Evolutionary conservation across 2,888 invertebrate species (phyloP).

Genomic region (Lycia hirtaria): DNA sequence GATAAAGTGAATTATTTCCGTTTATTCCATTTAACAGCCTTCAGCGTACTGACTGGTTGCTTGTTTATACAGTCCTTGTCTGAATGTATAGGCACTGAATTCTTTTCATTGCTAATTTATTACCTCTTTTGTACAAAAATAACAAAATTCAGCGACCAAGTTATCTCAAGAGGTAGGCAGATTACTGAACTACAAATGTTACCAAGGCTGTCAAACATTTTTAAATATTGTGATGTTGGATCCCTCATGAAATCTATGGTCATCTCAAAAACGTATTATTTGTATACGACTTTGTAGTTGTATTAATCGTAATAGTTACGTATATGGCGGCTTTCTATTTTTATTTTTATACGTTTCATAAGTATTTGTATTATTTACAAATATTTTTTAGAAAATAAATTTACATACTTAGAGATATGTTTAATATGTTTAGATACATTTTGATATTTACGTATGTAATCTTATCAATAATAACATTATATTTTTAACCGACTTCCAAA

Average conservation of each 20-base stretch:
- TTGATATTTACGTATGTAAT: no score
- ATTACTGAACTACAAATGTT: not conserved
- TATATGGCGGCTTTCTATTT: not conserved
- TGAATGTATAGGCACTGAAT: not conserved
- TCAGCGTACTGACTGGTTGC: constrained; percentile 12
- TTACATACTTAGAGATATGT: no score
- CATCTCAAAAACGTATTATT: no score
- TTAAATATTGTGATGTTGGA: not conserved
- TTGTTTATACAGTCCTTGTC: constrained; percentile 6
- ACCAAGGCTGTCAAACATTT: not conserved
- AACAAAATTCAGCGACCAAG: not conserved
- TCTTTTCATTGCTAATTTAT: constrained; percentile 8
- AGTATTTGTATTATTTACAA: not conserved
- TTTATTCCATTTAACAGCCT: constrained; percentile 18
- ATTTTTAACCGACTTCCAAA: no score
- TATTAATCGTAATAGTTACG: not conserved
- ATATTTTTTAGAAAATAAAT: no score
- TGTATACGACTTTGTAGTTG: not conserved
- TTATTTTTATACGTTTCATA: not conserved
- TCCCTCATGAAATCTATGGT: not conserved
- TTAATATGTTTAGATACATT: no score
- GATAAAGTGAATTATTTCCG: constrained; percentile 32
- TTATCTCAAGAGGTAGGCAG: not conserved
- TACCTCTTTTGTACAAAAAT: constrained; percentile 5
- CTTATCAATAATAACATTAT: no score